These are phyloP conservation scores for Megathymus violae DNA, from an alignment of 1,140 invertebrate genomes.

Conservation along the genomic window DNA sequence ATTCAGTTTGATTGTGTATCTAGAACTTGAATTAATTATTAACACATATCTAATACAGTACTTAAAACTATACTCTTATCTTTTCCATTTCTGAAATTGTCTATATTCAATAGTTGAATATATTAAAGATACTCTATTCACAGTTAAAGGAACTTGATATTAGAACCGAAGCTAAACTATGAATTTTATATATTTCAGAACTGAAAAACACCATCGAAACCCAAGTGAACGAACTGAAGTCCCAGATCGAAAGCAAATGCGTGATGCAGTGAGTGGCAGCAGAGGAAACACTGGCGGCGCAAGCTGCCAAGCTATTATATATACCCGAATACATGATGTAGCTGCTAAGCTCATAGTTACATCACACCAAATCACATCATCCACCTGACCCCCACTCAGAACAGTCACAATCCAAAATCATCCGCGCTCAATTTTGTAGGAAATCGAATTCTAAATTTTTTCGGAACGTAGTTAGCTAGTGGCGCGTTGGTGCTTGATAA, in stretches of 20 bases:
- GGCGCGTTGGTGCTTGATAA: conserved; percentile 81
- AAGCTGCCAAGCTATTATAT: conserved; percentile 40
- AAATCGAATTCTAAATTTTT: conserved; percentile 77
- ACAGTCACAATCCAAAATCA: conserved; percentile 50
- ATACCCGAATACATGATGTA: conserved; percentile 77
- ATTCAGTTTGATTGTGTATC: too few relatives aligned
- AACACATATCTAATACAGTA: too few relatives aligned
- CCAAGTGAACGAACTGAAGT: conserved; percentile 96
- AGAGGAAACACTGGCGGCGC: conserved; percentile 22
- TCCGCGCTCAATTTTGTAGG: conserved; percentile 71
- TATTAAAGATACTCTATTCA: too few relatives aligned
- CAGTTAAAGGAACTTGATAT: background rate
- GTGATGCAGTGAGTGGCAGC: conserved; percentile 89
- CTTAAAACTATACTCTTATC: too few relatives aligned
- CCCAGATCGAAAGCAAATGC: conserved; percentile 97
- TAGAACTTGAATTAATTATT: too few relatives aligned
- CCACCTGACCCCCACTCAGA: conserved; percentile 40
- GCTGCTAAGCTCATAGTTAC: conserved; percentile 72
- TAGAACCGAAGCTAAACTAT: background rate
- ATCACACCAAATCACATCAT: conserved; percentile 48
- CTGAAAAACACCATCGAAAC: conserved; percentile 97
- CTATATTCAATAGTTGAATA: too few relatives aligned
- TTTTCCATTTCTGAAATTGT: too few relatives aligned
- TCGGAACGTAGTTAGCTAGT: conserved; percentile 77
- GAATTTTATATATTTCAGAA: conserved; percentile 87